Evolutionary conservation across 1,140 invertebrate genomes (phyloP).

Genomic region (Drosophila mauritiana): DNA sequence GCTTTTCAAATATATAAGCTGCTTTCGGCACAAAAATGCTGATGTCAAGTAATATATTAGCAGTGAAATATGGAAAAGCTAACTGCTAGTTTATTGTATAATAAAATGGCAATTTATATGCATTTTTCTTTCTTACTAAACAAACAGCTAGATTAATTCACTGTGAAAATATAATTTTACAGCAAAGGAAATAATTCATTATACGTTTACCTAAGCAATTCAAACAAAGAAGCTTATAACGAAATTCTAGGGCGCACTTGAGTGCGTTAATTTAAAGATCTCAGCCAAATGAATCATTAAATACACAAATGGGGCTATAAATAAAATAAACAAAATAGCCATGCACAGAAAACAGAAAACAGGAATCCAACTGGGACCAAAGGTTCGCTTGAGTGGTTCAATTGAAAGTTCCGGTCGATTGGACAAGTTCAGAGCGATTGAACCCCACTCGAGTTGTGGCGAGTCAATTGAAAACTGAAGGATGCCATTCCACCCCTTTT

Average conservation of each 20-base stretch:
- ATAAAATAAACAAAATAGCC: constrained; percentile 40
- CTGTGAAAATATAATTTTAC: too few relatives aligned
- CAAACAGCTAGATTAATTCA: too few relatives aligned
- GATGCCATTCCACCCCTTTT: constrained; percentile 33
- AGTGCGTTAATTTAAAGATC: constrained; percentile 29
- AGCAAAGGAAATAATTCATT: too few relatives aligned
- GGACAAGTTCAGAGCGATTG: constrained; percentile 50
- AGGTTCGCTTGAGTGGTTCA: constrained; percentile 49
- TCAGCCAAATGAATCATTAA: constrained; percentile 27
- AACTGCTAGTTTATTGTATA: background rate
- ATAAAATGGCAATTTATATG: too few relatives aligned
- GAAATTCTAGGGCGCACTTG: constrained; percentile 20
- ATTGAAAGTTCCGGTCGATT: constrained; percentile 50
- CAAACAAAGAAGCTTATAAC: background rate
- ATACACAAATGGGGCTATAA: constrained; percentile 35
- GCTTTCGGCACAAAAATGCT: background rate
- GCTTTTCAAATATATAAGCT: background rate
- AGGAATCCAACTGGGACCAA: constrained; percentile 33
- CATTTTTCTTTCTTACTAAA: too few relatives aligned
- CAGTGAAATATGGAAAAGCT: background rate
- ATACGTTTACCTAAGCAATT: too few relatives aligned
- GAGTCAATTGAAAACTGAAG: constrained; percentile 46
- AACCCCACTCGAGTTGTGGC: constrained; percentile 41
- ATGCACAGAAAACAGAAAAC: constrained; percentile 16
- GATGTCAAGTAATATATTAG: background rate